Evolutionary conservation across 2,113 vertebrate species (phyloP), one percentile per base, ranked within the genome.

Genomic region (Perca fluviatilis): DNA sequence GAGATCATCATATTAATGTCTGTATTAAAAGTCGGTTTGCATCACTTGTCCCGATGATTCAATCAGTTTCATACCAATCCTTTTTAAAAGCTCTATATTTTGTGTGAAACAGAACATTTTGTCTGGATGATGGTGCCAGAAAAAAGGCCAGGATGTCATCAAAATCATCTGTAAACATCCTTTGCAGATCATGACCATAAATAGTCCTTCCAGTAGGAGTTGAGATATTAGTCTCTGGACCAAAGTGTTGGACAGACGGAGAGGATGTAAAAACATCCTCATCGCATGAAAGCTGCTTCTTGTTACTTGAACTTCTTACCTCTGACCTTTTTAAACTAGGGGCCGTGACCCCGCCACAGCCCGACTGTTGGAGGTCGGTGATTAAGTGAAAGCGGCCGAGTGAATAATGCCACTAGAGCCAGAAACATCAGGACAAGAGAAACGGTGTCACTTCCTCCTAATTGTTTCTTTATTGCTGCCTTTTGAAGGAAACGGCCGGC

Each of bases 231-330:
- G n/a, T 46, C 36, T 62, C 18, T 18, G 46, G 10, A 19, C 3
- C 3, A 68, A 46, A 58, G 49, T 33, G 62, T 66, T 12, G 13
- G 5, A 67, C n/a, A 6, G 46, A 46, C 4, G 3, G 27, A 57
- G 10, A n/a, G 13, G 18, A 56, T 33, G 13, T 36, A 19, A 30
- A 71, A 64, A 67, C 80, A 27, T 56, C 18, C 11, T 47, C 30
- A 2, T 54, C 1, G 15, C 61, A 3, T 72, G 5, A 54, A 82
- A 86, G 60, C 61, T 56, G 40, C 64, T 54, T 49, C 53, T 86
- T 43, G 64, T 74, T 54, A 33, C 63, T 70, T 84, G 85, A 90
- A 86, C 88, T 86, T 80, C 73, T 87, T 18, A 43, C 64, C 62
- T 77, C 69, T 84, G 83, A 83, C 77, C 65, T 74, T 74, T 40